Percentiles rank a stretch among this genome's conserved stretches.
Conservation (phyloP, 2,113 vertebrate genomes). For the Lethenteron camtschaticum region DNA sequence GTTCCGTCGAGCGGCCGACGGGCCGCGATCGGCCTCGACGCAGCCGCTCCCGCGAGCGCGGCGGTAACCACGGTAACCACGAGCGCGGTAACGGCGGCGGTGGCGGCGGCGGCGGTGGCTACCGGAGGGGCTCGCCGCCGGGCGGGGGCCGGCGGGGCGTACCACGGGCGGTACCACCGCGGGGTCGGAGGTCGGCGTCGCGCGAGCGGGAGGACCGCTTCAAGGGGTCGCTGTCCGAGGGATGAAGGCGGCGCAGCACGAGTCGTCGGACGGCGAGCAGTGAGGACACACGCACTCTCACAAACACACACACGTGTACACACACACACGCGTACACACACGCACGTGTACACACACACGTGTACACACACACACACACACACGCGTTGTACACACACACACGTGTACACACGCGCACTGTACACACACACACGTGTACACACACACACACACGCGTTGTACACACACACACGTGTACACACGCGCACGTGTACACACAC, state of each 20-base stretch:
- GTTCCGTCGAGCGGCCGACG: too few species aligned
- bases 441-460: too few species aligned
- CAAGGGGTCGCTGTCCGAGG: conserved; percentile 96
- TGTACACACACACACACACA: too few species aligned
- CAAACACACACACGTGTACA: too few species aligned
- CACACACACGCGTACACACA: too few species aligned
- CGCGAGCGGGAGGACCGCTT: conserved; percentile 58
- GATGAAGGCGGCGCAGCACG: conserved; percentile 65
- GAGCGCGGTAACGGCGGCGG: background rate
- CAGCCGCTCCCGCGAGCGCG: background rate
- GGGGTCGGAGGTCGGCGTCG: conserved; percentile 13
- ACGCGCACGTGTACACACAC: too few species aligned
- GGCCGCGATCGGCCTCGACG: background rate
- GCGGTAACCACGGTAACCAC: background rate
- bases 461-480: too few species aligned
- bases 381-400: too few species aligned
- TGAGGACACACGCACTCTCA: too few species aligned
- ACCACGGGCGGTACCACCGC: conserved; percentile 5
- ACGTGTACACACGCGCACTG: too few species aligned
- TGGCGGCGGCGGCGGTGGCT: conserved; percentile 21
- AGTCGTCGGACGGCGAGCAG: conserved; percentile 12
- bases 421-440: too few species aligned
- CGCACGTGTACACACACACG: too few species aligned
- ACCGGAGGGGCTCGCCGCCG: conserved; percentile 14
- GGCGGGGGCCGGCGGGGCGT: conserved; percentile 42